Percentiles rank a stretch among this genome's conserved stretches.
phyloP scores from a whole-genome alignment of 1,140 invertebrate species.

The Mercenaria mercenaria region DNA sequence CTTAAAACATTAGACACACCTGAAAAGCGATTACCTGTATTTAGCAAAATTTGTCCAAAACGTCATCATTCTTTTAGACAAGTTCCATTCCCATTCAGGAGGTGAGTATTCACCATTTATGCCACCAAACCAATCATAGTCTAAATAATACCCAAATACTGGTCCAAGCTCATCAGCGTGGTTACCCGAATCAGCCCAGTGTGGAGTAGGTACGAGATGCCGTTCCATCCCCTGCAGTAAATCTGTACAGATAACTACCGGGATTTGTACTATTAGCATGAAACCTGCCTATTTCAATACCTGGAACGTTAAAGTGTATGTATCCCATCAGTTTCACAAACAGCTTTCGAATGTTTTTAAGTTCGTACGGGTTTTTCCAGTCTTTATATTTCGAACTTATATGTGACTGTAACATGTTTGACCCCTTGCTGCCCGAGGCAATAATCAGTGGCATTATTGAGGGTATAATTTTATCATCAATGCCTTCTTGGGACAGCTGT shows the following conservation, averaged over 20 bases:
- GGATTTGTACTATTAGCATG: constrained; percentile 6
- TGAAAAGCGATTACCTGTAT: constrained; percentile 90
- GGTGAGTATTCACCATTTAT: not conserved
- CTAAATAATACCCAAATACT: constrained; percentile 15
- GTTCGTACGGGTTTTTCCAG: not conserved
- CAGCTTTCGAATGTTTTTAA: not conserved
- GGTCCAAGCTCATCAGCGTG: constrained; percentile 21
- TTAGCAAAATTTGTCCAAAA: constrained; percentile 98
- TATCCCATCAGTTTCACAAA: not conserved
- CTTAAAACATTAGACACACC: too few species aligned
- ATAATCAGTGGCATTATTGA: not conserved
- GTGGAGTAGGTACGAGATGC: not conserved
- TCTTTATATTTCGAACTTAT: constrained; percentile 9
- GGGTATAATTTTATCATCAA: not conserved
- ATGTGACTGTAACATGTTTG: not conserved
- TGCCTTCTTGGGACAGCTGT: not conserved
- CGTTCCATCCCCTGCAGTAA: not conserved
- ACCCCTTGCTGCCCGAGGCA: too few species aligned
- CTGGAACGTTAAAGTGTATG: constrained; percentile 16
- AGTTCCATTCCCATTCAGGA: constrained; percentile 12
- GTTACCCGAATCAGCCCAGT: not conserved
- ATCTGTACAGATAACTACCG: constrained; percentile 19
- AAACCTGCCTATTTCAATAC: not conserved
- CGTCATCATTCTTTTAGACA: constrained; percentile 90
- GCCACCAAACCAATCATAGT: not conserved